Evolutionary conservation across 2,888 invertebrate genomes (phyloP), one percentile per base, ranked within the genome.

Genomic region (Horisme vitalbata): DNA sequence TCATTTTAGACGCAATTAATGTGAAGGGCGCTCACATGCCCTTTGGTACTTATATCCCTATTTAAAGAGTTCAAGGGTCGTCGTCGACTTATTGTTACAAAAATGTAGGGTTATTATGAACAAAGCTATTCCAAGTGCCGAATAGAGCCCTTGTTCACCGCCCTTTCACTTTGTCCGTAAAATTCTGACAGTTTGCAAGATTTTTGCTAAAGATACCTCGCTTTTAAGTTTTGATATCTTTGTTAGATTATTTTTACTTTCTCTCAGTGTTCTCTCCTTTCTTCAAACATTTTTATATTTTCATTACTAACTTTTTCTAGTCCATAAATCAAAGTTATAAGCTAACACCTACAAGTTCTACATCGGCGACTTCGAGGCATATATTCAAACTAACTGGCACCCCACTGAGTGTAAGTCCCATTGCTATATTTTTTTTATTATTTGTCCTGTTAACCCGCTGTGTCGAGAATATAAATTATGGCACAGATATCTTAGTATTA

Each of bases 371-470:
- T 43, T 20, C 28, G 32, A 47, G 30, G 31, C 41, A 52, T 55
- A 45, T 57, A 51, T 57, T 57, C 48, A 55, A 50, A 53, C 52
- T 49, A 63, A 61, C 57, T 55, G 65, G 56, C 61, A 34, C 55
- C 68, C 68, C 54, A 52, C 64, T 49, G 67, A 36, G 65, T 49
- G 31, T 46, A 41, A 51, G 55, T 44, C 45, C 46, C 37, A 50
- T 37, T 46, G 47, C 50, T 31, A 53, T 61, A n/a, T 33, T 43
- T 55, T 59, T 60, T 61, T 61, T 61, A 54, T 53, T 57, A 44
- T 57, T 53, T 55, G 51, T 49, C 28, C 31, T 35, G 41, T 47
- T 50, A 70, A 75, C 82, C 77, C 75, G 81, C 80, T 79, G 80
- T 37, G 79, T 59, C 44, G 61, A 51, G 55, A 59, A 63, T 64